phyloP scores from a whole-genome alignment of 2,797 vertebrate species.

The Arvicola amphibius region DNA sequence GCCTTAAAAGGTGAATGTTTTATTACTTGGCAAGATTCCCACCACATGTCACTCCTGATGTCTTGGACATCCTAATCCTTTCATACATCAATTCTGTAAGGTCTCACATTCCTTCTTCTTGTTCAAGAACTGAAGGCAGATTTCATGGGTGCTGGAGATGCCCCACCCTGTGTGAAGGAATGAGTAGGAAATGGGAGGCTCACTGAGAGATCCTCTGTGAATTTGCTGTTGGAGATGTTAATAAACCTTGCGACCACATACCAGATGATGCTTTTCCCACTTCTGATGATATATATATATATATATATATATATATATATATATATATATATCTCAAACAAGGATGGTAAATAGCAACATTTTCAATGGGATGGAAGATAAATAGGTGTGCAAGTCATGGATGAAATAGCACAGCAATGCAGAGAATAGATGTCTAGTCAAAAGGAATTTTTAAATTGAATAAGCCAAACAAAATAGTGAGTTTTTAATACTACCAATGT shows the following conservation, averaged over 20 bases:
- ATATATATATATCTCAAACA: background rate
- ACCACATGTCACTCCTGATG: conserved; percentile 69
- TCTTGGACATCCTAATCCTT: conserved; percentile 69
- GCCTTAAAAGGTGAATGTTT: conserved; percentile 71
- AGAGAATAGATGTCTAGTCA: background rate
- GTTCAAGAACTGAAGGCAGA: conserved; percentile 49
- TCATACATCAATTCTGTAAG: conserved; percentile 58
- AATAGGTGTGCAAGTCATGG: background rate
- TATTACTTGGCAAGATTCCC: conserved; percentile 77
- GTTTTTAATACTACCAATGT: conserved; percentile 52
- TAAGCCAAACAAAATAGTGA: conserved; percentile 55
- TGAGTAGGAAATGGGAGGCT: conserved; percentile 47
- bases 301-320: too few relatives aligned
- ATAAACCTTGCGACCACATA: background rate
- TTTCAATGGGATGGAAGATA: background rate
- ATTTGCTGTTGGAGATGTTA: conserved; percentile 49
- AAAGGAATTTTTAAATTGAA: background rate
- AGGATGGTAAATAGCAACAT: background rate
- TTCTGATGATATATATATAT: background rate
- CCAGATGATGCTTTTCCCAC: background rate
- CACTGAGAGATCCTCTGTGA: background rate
- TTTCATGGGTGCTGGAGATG: conserved; percentile 19
- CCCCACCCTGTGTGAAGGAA: conserved; percentile 20
- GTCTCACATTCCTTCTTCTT: conserved; percentile 61
- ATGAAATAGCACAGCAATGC: background rate